Conservation (phyloP, 2,888 invertebrate species). For the Gibbula magus region DNA sequence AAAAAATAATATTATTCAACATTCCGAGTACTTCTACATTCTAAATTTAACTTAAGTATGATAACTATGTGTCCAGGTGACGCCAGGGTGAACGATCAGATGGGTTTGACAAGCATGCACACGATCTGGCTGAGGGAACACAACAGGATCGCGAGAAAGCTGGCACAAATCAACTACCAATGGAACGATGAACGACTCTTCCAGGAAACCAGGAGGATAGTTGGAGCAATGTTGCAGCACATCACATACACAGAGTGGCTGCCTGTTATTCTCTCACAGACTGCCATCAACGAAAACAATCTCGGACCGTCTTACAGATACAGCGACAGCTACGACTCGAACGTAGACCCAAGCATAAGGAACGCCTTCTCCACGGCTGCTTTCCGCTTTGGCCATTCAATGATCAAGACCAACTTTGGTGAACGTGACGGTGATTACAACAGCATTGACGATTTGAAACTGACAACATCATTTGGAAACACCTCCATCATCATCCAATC, state of each 20-base stretch:
- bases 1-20: too few species aligned
- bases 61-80: constrained; percentile 79
- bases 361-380: neutral
- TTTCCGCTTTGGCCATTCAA: neutral
- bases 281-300: neutral
- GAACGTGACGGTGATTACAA: neutral
- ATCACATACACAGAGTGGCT: constrained; percentile 77
- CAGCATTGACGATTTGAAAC: neutral
- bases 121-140: constrained; percentile 90
- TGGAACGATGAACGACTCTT: constrained; percentile 85
- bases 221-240: constrained; percentile 83
- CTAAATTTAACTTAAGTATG: too few species aligned
- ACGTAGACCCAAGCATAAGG: neutral
- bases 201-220: constrained; percentile 79
- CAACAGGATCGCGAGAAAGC: constrained; percentile 82
- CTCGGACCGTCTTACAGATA: neutral
- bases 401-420: neutral
- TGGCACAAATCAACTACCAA: constrained; percentile 82
- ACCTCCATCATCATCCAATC: neutral
- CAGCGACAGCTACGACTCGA: neutral
- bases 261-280: constrained; percentile 90
- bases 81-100: constrained; percentile 89
- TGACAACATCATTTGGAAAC: neutral
- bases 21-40: too few species aligned
- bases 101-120: constrained; percentile 90